Percentiles rank a stretch among this genome's conserved stretches.
Evolutionary conservation across 2,113 vertebrate genomes (phyloP).

Genomic region (Tachysurus vachellii): DNA sequence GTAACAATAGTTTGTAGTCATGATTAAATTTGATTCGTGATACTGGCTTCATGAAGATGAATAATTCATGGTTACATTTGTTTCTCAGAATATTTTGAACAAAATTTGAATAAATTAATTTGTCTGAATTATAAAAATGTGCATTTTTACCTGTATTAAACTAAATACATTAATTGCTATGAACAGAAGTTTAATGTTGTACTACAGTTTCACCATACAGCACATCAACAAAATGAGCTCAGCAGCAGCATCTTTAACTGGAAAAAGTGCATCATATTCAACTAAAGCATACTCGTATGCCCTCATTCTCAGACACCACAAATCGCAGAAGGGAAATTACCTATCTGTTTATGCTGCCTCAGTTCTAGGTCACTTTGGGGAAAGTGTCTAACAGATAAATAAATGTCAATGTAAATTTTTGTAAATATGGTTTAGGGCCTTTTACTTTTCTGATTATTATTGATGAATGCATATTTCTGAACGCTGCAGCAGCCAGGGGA

Average conservation of each 20-base stretch:
- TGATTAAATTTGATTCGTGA: background rate
- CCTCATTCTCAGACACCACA: background rate
- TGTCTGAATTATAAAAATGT: background rate
- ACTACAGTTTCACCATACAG: background rate
- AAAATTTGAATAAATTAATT: background rate
- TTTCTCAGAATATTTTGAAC: background rate
- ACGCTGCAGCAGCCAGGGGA: slow-evolving; percentile 52
- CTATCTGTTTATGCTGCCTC: background rate
- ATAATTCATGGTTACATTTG: background rate
- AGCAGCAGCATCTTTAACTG: background rate
- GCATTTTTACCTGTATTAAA: background rate
- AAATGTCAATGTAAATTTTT: background rate
- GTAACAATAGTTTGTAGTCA: background rate
- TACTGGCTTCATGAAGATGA: background rate
- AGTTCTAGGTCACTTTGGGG: background rate
- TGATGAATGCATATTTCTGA: background rate
- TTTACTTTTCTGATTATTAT: background rate
- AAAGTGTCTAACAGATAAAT: background rate
- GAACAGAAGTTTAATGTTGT: background rate
- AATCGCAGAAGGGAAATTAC: background rate
- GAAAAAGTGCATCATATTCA: background rate
- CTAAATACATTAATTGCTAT: background rate
- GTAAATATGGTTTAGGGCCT: background rate
- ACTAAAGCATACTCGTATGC: background rate
- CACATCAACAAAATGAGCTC: background rate